phyloP scores from a whole-genome alignment of 2,888 invertebrate species.

The Acholoe squamosa region DNA sequence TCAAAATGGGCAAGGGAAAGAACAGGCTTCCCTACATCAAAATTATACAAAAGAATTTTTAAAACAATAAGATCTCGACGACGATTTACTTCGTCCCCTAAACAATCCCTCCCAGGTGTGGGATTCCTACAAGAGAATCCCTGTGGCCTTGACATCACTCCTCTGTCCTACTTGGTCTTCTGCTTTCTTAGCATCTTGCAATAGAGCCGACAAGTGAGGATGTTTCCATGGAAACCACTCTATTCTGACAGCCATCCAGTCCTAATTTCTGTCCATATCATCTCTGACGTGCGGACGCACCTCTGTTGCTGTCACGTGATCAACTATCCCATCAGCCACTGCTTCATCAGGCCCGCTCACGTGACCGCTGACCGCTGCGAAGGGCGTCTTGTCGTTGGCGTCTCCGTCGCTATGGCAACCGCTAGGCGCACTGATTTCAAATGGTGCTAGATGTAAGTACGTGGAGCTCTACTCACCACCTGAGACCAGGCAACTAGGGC shows the following conservation, averaged over 20 bases:
- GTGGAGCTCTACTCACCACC: constrained; percentile 65
- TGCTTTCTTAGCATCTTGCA: background rate
- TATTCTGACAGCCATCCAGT: background rate
- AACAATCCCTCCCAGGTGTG: too few species aligned
- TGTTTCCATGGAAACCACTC: constrained; percentile 10
- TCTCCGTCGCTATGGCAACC: constrained; percentile 52
- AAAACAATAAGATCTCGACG: too few species aligned
- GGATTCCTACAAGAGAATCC: too few species aligned
- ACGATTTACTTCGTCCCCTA: too few species aligned
- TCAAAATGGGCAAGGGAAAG: too few species aligned
- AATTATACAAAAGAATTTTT: too few species aligned
- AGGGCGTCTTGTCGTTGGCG: constrained; percentile 19
- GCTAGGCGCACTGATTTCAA: constrained; percentile 67
- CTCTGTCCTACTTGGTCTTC: background rate
- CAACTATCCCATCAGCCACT: constrained; percentile 32
- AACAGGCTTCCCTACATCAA: too few species aligned
- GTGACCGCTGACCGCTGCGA: background rate
- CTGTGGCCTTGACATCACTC: background rate
- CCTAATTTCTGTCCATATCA: constrained; percentile 34
- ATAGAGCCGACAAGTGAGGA: background rate
- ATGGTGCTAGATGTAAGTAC: constrained; percentile 66
- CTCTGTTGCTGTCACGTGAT: constrained; percentile 38
- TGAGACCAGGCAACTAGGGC: constrained; percentile 66
- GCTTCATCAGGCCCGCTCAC: constrained; percentile 15
- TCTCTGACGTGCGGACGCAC: background rate